Percentiles rank a stretch among this genome's conserved stretches.
These are phyloP conservation scores for Dryobota labecula DNA, from an alignment of 2,888 invertebrate genomes.

Conservation along the genomic window DNA sequence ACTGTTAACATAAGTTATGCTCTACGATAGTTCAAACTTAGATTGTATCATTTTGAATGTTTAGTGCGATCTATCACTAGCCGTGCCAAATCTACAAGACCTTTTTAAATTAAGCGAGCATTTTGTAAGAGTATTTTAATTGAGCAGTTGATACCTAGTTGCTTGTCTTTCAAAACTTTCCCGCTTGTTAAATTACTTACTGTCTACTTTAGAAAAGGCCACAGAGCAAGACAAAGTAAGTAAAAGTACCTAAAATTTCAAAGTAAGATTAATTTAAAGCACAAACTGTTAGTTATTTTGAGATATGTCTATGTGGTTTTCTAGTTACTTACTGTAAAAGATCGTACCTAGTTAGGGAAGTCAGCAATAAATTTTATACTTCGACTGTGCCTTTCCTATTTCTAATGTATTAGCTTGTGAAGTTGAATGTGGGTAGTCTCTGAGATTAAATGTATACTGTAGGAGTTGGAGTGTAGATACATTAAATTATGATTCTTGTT, in stretches of 20 bases:
- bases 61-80: constrained; percentile 73
- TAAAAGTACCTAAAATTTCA: constrained; percentile 67
- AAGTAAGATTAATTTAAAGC: constrained; percentile 64
- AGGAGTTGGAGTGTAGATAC: constrained; percentile 78
- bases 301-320: constrained; percentile 71
- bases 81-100: constrained; percentile 85
- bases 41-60: constrained; percentile 56
- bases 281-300: constrained; percentile 67
- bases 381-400: constrained; percentile 91
- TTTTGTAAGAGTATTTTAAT: constrained; percentile 68
- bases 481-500: constrained; percentile 77
- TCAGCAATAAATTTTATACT: constrained; percentile 91
- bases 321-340: constrained; percentile 76
- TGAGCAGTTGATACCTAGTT: constrained; percentile 64
- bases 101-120: constrained; percentile 64
- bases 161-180: constrained; percentile 68
- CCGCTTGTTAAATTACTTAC: constrained; percentile 67
- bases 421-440: constrained; percentile 84
- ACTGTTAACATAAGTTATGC: constrained; percentile 65
- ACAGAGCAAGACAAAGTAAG: constrained; percentile 64
- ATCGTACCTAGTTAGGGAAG: constrained; percentile 86
- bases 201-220: constrained; percentile 62
- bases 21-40: constrained; percentile 65
- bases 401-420: constrained; percentile 89
- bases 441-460: constrained; percentile 85